phyloP scores from a whole-genome alignment of 2,888 invertebrate genomes.

The Rhimphoctona megacephalus region DNA sequence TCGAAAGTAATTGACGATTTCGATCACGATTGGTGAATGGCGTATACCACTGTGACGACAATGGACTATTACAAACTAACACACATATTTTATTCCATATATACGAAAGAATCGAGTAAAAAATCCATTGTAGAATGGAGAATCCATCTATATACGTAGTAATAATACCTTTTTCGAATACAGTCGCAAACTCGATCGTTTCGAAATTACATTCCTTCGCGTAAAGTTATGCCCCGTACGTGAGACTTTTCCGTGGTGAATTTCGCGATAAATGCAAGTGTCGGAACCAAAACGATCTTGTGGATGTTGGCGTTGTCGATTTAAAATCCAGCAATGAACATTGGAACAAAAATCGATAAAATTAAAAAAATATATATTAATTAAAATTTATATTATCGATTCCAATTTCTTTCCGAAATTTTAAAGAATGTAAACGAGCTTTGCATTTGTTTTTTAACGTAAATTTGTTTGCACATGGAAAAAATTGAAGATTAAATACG shows the following conservation, averaged over 20 bases:
- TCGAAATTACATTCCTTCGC: constrained; percentile 58
- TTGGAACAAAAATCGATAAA: neutral
- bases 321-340: neutral
- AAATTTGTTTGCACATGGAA: too few relatives aligned
- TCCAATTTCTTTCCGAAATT: neutral
- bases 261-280: constrained; percentile 17
- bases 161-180: constrained; percentile 18
- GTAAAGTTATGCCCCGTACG: constrained; percentile 63
- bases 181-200: constrained; percentile 59
- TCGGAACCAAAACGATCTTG: constrained; percentile 37
- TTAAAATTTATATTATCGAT: neutral
- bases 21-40: constrained; percentile 56
- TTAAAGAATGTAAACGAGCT: neutral
- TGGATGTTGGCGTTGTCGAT: constrained; percentile 6
- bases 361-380: neutral
- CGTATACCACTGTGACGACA: constrained; percentile 40
- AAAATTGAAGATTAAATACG: neutral
- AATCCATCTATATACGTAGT: neutral
- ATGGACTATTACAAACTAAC: constrained; percentile 48
- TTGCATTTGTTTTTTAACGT: neutral
- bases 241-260: constrained; percentile 51
- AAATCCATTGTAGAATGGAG: constrained; percentile 58
- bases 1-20: constrained; percentile 52
- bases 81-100: constrained; percentile 15
- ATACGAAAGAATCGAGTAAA: constrained; percentile 32